These are phyloP conservation scores for Cyclopterus lumpus DNA, from an alignment of 2,797 vertebrate genomes.

Conservation along the genomic window DNA sequence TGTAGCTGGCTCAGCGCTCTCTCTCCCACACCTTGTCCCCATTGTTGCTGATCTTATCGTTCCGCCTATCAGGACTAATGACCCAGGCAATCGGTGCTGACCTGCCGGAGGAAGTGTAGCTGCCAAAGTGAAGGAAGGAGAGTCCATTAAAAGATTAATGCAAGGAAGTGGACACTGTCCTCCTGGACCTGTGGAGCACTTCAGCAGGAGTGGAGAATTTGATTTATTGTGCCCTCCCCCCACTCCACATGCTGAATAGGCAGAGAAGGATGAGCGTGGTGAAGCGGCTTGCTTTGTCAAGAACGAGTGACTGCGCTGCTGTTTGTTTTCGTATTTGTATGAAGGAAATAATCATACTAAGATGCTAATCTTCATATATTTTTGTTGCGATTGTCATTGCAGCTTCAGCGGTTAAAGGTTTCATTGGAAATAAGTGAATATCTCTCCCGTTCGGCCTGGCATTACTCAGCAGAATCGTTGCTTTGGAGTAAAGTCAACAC, in stretches of 20 bases:
- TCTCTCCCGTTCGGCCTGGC: conserved; percentile 29
- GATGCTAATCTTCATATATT: neutral
- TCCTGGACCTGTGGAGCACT: conserved; percentile 79
- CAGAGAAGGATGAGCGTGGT: conserved; percentile 64
- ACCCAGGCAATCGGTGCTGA: conserved; percentile 79
- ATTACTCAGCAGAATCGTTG: conserved; percentile 51
- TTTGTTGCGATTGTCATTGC: conserved; percentile 19
- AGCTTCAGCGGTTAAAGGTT: conserved; percentile 24
- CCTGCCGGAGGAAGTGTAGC: conserved; percentile 74
- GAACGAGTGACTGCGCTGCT: conserved; percentile 33
- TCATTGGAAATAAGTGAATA: conserved; percentile 31
- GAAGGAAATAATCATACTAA: neutral
- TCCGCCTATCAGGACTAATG: conserved; percentile 81
- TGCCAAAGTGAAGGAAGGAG: conserved; percentile 76
- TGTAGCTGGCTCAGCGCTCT: conserved; percentile 66
- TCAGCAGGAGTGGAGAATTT: conserved; percentile 74
- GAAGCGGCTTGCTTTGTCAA: conserved; percentile 57
- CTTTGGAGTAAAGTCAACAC: conserved; percentile 50
- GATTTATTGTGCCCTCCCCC: conserved; percentile 72
- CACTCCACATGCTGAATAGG: conserved; percentile 69
- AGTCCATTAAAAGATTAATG: conserved; percentile 88
- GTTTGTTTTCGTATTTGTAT: conserved; percentile 37
- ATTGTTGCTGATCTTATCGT: conserved; percentile 82
- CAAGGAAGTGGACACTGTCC: conserved; percentile 84
- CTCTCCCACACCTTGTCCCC: conserved; percentile 70